phyloP scores from a whole-genome alignment of 2,797 vertebrate species.

The Platalea minor region DNA sequence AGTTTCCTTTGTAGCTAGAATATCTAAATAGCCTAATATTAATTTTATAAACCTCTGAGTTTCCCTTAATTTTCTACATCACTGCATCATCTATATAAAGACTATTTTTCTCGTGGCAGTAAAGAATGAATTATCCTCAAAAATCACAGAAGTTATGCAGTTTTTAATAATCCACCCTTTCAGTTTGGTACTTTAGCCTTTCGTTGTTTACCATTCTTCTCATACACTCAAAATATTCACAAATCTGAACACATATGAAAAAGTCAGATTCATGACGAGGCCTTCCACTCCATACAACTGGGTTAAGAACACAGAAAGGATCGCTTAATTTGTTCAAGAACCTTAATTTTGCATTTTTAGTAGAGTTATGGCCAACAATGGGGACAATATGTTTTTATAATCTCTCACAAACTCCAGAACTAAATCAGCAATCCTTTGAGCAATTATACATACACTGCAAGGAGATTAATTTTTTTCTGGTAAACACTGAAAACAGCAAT shows the following conservation, averaged over 20 bases:
- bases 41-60: background rate
- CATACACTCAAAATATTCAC: background rate
- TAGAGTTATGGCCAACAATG: accelerated
- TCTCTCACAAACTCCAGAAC: background rate
- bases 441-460: background rate
- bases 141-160: background rate
- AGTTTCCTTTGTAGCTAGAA: background rate
- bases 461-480: background rate
- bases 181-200: background rate
- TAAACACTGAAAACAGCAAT: background rate
- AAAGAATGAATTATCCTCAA: background rate
- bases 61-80: background rate
- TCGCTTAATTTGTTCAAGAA: background rate
- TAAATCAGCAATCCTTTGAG: background rate
- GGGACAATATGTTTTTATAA: background rate
- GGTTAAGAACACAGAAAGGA: background rate
- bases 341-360: background rate
- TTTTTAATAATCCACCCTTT: background rate
- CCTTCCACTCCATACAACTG: background rate
- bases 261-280: background rate
- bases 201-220: background rate
- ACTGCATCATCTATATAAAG: background rate
- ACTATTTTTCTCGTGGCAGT: background rate
- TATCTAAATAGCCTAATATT: accelerated
- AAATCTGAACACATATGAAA: background rate